phyloP scores from a whole-genome alignment of 2,888 invertebrate species.

The Orthosia incerta region DNA sequence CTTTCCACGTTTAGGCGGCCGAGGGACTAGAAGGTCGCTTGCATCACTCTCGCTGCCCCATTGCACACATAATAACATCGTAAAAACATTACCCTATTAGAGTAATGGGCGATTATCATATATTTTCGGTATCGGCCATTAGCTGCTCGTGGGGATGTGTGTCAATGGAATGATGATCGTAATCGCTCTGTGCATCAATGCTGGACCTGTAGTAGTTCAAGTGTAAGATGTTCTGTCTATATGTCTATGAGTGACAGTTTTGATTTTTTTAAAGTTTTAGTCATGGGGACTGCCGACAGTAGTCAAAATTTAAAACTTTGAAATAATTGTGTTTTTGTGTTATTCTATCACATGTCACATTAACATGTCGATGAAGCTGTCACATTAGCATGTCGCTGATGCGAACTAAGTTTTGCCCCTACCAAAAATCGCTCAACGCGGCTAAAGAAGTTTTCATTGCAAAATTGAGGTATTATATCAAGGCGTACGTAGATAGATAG shows the following conservation, averaged over 20 bases:
- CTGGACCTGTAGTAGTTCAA: neutral
- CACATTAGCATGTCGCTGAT: too few relatives aligned
- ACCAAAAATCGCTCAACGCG: too few relatives aligned
- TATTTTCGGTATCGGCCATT: conserved; percentile 49
- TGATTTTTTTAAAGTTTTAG: neutral
- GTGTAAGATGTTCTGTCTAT: neutral
- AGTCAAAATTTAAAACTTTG: too few relatives aligned
- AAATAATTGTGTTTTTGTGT: too few relatives aligned
- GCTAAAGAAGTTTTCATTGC: too few relatives aligned
- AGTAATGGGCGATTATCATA: conserved; percentile 49
- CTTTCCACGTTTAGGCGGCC: neutral
- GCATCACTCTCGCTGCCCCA: conserved; percentile 29
- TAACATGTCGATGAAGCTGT: too few relatives aligned
- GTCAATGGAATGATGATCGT: conserved; percentile 43
- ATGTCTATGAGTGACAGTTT: neutral
- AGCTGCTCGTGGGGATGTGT: conserved; percentile 45
- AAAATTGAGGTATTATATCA: too few relatives aligned
- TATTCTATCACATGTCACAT: too few relatives aligned
- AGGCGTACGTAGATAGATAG: too few relatives aligned
- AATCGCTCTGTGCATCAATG: conserved; percentile 36
- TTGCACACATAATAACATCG: conserved; percentile 27
- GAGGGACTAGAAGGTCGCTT: conserved; percentile 43
- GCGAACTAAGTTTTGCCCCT: too few relatives aligned
- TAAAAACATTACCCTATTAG: conserved; percentile 46
- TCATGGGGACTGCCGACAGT: too few relatives aligned